phyloP scores from a whole-genome alignment of 2,113 vertebrate species.

The Callopanchax toddi region DNA sequence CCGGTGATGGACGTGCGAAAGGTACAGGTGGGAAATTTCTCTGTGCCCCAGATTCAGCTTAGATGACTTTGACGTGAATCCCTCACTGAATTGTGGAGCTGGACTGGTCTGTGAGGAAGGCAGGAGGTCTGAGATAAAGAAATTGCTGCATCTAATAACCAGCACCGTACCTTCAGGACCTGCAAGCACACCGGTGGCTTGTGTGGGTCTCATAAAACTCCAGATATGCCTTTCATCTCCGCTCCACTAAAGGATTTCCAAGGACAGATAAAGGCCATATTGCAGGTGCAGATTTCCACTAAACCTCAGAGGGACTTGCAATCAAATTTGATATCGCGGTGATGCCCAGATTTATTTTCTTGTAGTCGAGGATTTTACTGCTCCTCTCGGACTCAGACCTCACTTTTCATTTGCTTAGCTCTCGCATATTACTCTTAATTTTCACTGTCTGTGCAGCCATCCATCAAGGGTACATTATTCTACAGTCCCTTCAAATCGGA shows the following conservation, averaged over 20 bases:
- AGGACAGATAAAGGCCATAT: slow-evolving; percentile 15
- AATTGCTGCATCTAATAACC: slow-evolving; percentile 18
- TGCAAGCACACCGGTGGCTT: slow-evolving; percentile 1
- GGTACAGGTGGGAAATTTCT: slow-evolving; percentile 10
- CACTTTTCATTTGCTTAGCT: slow-evolving; percentile 20
- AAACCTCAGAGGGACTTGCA: slow-evolving; percentile 32
- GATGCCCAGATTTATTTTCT: slow-evolving; percentile 5
- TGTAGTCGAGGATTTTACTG: slow-evolving; percentile 9
- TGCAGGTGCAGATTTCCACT: slow-evolving; percentile 10
- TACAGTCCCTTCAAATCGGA: neutral
- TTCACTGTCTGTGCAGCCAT: neutral
- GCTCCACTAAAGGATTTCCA: slow-evolving; percentile 12
- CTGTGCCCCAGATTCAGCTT: slow-evolving; percentile 2
- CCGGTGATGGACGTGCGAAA: slow-evolving; percentile 26
- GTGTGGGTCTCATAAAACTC: slow-evolving; percentile 24
- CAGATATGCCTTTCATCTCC: slow-evolving; percentile 37
- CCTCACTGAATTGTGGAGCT: slow-evolving; percentile 25
- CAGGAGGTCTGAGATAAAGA: slow-evolving; percentile 39
- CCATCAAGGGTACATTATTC: neutral
- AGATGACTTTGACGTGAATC: slow-evolving; percentile 27
- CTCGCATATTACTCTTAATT: slow-evolving; percentile 3
- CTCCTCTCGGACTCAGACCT: slow-evolving; percentile 19
- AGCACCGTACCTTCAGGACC: slow-evolving; percentile 14
- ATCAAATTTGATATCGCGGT: slow-evolving; percentile 14
- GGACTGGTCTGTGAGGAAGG: slow-evolving; percentile 9